phyloP scores from a whole-genome alignment of 92 coral and sea anemone genomes.

The Phymanthus crucifer region DNA sequence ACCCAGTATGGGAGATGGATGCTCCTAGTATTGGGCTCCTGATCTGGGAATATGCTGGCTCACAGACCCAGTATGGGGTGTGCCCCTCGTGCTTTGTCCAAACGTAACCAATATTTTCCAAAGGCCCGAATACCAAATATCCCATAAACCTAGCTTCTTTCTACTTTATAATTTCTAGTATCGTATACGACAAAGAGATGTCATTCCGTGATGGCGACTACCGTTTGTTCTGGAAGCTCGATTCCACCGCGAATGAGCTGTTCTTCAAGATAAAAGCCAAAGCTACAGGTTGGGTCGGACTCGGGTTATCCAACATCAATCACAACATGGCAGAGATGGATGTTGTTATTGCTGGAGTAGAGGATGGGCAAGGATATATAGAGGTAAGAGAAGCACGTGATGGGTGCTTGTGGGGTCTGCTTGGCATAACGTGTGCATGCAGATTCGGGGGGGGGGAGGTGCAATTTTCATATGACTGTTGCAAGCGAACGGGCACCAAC shows the following conservation, averaged over 20 bases:
- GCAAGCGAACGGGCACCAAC: too few species aligned
- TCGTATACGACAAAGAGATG: not conserved
- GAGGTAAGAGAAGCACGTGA: not conserved
- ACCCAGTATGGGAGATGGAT: too few species aligned
- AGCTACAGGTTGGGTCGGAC: slow-evolving; percentile 21
- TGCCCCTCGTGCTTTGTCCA: too few species aligned
- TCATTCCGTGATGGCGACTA: slow-evolving; percentile 3
- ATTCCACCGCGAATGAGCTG: not conserved
- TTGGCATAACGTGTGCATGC: too few species aligned
- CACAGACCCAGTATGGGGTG: too few species aligned
- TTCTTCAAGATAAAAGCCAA: not conserved
- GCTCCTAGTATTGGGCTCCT: too few species aligned
- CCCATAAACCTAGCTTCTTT: not conserved
- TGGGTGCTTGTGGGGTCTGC: not conserved
- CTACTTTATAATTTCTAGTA: not conserved
- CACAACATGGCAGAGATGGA: slow-evolving; percentile 10
- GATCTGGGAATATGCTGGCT: too few species aligned
- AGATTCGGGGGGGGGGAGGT: not conserved
- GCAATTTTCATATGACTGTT: not conserved
- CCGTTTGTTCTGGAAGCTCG: slow-evolving; percentile 13
- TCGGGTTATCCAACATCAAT: slow-evolving; percentile 15
- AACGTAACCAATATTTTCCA: too few species aligned
- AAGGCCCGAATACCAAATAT: too few species aligned
- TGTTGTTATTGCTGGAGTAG: slow-evolving; percentile 14
- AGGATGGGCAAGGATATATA: not conserved